Conservation (phyloP, 2,113 vertebrate genomes). For the Oreochromis spilurus region DNA sequence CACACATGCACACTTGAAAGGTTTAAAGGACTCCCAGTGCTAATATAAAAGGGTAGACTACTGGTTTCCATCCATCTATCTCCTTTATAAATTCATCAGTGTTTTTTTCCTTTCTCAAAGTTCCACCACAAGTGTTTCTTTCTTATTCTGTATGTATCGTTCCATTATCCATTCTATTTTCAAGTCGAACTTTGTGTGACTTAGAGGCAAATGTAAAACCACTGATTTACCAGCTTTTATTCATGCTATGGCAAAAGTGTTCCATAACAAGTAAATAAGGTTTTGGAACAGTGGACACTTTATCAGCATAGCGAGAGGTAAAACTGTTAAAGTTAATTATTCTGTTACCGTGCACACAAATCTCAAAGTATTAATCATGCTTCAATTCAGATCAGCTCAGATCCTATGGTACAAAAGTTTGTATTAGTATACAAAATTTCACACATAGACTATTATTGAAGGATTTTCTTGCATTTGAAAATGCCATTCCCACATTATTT, state of each 20-base stretch:
- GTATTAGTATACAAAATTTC: neutral
- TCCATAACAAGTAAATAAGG: neutral
- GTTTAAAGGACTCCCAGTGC: neutral
- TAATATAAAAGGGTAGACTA: neutral
- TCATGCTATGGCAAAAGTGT: neutral
- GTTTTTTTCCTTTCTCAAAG: neutral
- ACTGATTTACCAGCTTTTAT: neutral
- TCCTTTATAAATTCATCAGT: neutral
- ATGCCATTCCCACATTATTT: conserved; percentile 28
- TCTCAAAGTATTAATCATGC: neutral
- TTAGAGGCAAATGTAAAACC: neutral
- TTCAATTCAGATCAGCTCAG: neutral
- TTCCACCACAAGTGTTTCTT: neutral
- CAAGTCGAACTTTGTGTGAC: neutral
- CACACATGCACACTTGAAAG: neutral
- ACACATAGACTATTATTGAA: neutral
- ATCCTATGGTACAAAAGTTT: neutral
- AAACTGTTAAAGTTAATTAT: neutral
- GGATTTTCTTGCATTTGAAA: neutral
- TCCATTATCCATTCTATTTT: neutral
- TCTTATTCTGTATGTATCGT: neutral
- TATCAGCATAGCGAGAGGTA: neutral
- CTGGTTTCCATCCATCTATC: neutral
- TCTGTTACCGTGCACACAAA: neutral
- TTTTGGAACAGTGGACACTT: neutral